A percentile compares a stretch with the other conserved stretches of the same genome.
Evolutionary conservation across 2,888 invertebrate genomes (phyloP).

Genomic region (Mimas tiliae): DNA sequence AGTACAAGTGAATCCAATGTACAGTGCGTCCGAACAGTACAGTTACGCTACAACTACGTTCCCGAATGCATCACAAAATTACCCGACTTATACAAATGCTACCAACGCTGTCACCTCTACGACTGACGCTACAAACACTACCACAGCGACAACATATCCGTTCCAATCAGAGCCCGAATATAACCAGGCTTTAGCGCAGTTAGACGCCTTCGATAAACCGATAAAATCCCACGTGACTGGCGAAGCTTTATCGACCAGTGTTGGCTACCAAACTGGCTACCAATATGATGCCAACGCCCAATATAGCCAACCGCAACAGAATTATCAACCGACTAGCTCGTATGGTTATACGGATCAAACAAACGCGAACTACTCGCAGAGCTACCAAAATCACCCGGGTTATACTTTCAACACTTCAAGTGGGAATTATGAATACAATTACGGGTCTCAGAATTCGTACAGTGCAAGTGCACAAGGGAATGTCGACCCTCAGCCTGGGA

Average conservation of each 20-base stretch:
- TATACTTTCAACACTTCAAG: constrained; percentile 84
- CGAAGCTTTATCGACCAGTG: constrained; percentile 59
- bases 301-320: constrained; percentile 45
- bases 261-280: constrained; percentile 45
- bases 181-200: constrained; percentile 54
- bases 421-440: constrained; percentile 86
- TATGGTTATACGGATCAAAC: constrained; percentile 53
- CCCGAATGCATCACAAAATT: constrained; percentile 58
- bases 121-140: constrained; percentile 46
- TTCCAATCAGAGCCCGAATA: constrained; percentile 44
- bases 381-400: constrained; percentile 85
- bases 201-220: constrained; percentile 70
- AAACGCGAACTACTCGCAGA: constrained; percentile 54
- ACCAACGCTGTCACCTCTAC: constrained; percentile 52
- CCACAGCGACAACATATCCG: constrained; percentile 47
- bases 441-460: constrained; percentile 84
- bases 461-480: constrained; percentile 51
- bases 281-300: constrained; percentile 37
- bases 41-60: constrained; percentile 52
- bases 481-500: constrained; percentile 50
- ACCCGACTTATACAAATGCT: constrained; percentile 59
- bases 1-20: constrained; percentile 37
- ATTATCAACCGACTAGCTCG: constrained; percentile 45
- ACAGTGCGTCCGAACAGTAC: constrained; percentile 54
- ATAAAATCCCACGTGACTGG: constrained; percentile 77